A percentile compares a stretch with the other conserved stretches of the same genome.
Evolutionary conservation across 2,113 vertebrate species (phyloP).

Genomic region (Pollachius pollachius): DNA sequence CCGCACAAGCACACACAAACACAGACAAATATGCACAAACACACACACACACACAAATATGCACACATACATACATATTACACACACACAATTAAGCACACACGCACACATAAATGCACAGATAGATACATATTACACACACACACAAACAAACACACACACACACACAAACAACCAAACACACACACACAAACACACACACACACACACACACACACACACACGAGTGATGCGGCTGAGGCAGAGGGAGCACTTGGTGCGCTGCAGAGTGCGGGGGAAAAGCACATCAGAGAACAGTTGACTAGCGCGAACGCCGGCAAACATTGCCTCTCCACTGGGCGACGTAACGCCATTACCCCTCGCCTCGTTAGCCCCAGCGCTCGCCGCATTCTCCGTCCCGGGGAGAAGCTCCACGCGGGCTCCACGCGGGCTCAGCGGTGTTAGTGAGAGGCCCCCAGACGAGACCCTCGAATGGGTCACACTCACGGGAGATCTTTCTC

Average conservation of each 20-base stretch:
- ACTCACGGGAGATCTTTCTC: not conserved
- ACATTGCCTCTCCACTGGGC: conserved; percentile 65
- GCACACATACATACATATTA: conserved; percentile 29
- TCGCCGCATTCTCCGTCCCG: conserved; percentile 47
- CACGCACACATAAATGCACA: conserved; percentile 20
- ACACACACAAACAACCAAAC: conserved; percentile 45
- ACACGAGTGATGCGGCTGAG: not conserved
- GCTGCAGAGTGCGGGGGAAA: conserved; percentile 12
- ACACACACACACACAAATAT: conserved; percentile 6
- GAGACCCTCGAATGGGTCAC: not conserved
- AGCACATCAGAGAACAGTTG: conserved; percentile 59
- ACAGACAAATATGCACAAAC: not conserved
- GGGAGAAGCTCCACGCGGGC: conserved; percentile 4
- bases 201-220: conserved; percentile 40
- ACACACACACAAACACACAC: conserved; percentile 40
- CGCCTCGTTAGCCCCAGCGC: conserved; percentile 61
- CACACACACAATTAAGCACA: conserved; percentile 29
- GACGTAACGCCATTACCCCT: conserved; percentile 68
- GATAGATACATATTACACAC: too few species aligned
- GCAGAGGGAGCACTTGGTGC: too few species aligned
- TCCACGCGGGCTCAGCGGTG: not conserved
- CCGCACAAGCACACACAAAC: not conserved
- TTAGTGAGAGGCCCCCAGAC: too few species aligned
- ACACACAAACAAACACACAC: conserved; percentile 1
- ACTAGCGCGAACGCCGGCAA: conserved; percentile 52